phyloP scores from a whole-genome alignment of 2,888 invertebrate genomes.

The Diarsia dahlii region DNA sequence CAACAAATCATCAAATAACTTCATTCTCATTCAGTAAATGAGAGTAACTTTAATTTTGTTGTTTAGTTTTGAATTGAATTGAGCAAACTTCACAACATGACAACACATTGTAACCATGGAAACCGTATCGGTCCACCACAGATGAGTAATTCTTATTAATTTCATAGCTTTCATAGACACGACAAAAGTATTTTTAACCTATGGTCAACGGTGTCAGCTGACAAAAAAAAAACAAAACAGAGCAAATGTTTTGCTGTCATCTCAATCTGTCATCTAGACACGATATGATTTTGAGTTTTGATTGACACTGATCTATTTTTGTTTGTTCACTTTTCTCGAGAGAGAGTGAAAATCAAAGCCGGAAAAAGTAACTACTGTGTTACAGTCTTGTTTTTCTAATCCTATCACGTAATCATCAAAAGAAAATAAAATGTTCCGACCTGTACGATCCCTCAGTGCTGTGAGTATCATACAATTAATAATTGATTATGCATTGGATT shows the following conservation, averaged over 20 bases:
- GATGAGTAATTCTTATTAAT: too few relatives aligned
- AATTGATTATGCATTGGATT: neutral
- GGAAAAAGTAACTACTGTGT: neutral
- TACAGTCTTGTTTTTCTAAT: neutral
- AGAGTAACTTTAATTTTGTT: neutral
- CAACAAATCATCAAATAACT: neutral
- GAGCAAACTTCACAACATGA: slow-evolving; percentile 13
- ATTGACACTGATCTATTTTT: slow-evolving; percentile 36
- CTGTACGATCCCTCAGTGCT: slow-evolving; percentile 47
- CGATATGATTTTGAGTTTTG: too few relatives aligned
- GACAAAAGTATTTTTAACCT: neutral
- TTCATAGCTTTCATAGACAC: neutral
- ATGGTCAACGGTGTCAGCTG: neutral
- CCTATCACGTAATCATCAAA: neutral
- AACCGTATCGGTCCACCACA: slow-evolving; percentile 11
- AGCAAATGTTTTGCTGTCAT: neutral
- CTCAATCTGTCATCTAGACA: slow-evolving; percentile 15
- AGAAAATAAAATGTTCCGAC: slow-evolving; percentile 55
- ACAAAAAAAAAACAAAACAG: neutral
- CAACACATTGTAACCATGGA: slow-evolving; percentile 42
- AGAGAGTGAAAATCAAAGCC: neutral
- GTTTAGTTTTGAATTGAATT: slow-evolving; percentile 6
- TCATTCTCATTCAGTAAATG: neutral
- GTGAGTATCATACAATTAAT: slow-evolving; percentile 46
- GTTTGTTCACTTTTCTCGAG: slow-evolving; percentile 19